Evolutionary conservation across 2,797 vertebrate genomes (phyloP), one percentile per base, ranked within the genome.

Genomic region (Telmatherina bonti): DNA sequence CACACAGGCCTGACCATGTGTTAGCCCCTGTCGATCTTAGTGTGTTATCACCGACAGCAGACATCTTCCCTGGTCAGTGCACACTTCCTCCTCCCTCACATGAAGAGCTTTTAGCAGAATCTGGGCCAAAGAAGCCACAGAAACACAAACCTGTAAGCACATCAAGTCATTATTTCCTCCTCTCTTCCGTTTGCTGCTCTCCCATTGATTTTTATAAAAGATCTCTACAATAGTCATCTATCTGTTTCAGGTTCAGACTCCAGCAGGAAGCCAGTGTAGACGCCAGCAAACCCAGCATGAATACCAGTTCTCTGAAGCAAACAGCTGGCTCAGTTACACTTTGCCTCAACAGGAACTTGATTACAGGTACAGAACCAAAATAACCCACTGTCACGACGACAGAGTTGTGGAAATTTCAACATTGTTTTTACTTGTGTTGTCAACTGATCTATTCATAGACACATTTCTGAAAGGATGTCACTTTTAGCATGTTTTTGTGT

Each of bases 271-370:
- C 43, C 69, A 16, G 22, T 90, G 90, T 35, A 45, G 27, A 69
- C 47, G 1, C 0, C 22, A 12, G 8, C 49, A 22, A 62, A 3
- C 33, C 1, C 24, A 26, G 49, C 24, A 16, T 38, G 76, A 72
- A 0, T 88, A 93, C 77, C 92, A 91, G 43, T 91, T 97, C 27
- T 78, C 70, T 26, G 80, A 80, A 12, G 57, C 67, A 0, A 38
- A 61, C 76, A 96, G 94, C 85, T 94, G 95, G 88, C 61, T 97
- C 76, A 85, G 89, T 20, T 96, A 95, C 89, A 79, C 11, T 7
- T 69, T 95, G 75, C 78, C 92, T 47, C 87, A 84, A 53, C 52
- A 85, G 0, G 78, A 90, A 29, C 82, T 94, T 56, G 93, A 91
- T 79, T 68, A 95, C 83, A 95, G 95, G 96, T 97, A 62, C 5